These are phyloP conservation scores for Neodon shergylaensis DNA, from an alignment of 2,113 vertebrate genomes.

Conservation along the genomic window DNA sequence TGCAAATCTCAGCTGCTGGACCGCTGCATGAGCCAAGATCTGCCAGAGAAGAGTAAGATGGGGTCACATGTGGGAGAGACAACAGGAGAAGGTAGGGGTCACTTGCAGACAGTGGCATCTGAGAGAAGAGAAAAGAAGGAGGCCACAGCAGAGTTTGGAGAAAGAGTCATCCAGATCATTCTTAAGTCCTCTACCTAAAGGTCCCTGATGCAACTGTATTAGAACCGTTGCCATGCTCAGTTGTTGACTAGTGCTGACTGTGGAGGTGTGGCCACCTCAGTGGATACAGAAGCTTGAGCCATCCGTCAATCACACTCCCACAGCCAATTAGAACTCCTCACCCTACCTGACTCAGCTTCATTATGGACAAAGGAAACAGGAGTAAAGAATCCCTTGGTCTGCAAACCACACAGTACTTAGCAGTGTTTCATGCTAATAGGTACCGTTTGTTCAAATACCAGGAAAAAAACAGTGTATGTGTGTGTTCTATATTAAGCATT, in stretches of 20 bases:
- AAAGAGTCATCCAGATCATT: neutral
- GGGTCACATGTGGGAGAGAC: too few relatives aligned
- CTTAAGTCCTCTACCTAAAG: neutral
- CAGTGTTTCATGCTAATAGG: neutral
- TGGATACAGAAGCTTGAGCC: accelerated
- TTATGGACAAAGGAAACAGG: neutral
- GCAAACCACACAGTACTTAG: neutral
- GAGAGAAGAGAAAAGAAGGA: neutral
- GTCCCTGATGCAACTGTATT: neutral
- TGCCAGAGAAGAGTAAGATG: neutral
- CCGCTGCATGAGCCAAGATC: neutral
- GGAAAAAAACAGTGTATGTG: neutral
- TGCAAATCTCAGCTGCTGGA: neutral
- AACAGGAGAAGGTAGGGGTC: too few relatives aligned
- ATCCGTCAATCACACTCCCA: neutral
- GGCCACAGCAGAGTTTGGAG: neutral
- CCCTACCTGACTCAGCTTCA: neutral
- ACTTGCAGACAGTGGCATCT: accelerated
- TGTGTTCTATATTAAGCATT: neutral
- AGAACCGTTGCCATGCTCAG: neutral
- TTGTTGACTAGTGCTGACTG: neutral
- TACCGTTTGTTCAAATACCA: neutral
- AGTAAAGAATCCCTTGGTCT: neutral
- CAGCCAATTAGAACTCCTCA: neutral
- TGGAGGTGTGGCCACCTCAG: accelerated